Evolutionary conservation across 2,113 vertebrate species (phyloP), one percentile per base, ranked within the genome.

Genomic region (Bombycilla garrulus): DNA sequence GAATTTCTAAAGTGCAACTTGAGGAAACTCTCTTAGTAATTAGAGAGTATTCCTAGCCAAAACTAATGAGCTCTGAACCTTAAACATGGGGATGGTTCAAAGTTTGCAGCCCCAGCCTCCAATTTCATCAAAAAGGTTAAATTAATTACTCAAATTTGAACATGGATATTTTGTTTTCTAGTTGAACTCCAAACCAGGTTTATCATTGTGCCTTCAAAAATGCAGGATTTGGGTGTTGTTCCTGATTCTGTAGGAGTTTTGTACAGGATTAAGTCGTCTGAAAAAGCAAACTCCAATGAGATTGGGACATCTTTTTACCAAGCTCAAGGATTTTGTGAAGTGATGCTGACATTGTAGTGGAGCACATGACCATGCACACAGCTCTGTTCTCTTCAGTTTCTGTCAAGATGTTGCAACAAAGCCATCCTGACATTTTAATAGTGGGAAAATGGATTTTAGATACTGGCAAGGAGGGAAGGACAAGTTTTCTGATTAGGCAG

Each of bases 1-100:
- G 54, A 83, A 90, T 97, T 97, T 98, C 83, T 91, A 84, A 97
- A 98, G 95, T 92, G 93, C 73, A 95, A 93, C 94, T 97, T 94
- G 94, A 97, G 94, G 54, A 91, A 91, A 95, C 81, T 95, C 81
- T 90, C 66, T 48, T 38, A 92, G 77, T 96, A 86, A 95, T 95
- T 96, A 92, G 67, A 67, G 67, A 95, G 71, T 50, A 50, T 86
- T 93, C n/a, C 61, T 71, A 94, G 90, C 74, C 91, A 90, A 95
- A 94, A 90, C 67, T 95, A 95, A 95, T 62, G 79, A 91, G 31
- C 10, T 86, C 78, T 94, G 86, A 92, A 89, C 61, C 79, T 93
- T 79, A 95, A 94, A 83, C 45, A 69, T 17, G 33, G 14, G 25
- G 36, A 53, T 81, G 31, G 48, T 81, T 81, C 35, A 33, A 74